Evolutionary conservation across 2,888 invertebrate genomes (phyloP).

Genomic region (Furcula furcula): DNA sequence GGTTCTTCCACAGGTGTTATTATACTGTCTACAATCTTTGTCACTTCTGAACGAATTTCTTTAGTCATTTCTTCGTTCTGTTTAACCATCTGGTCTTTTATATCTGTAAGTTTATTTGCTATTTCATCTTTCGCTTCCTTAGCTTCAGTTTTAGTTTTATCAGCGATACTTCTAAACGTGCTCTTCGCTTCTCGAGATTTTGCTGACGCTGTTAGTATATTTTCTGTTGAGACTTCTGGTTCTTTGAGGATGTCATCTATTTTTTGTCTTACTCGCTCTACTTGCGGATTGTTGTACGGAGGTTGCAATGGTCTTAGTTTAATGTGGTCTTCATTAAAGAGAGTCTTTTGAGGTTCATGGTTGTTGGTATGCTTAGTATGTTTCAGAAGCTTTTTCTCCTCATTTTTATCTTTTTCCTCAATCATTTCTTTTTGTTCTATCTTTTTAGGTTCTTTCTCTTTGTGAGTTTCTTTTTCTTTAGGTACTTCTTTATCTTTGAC

Average conservation of each 20-base stretch:
- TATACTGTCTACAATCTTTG: conserved; percentile 70
- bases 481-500: conserved; percentile 30
- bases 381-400: conserved; percentile 50
- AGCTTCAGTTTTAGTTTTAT: conserved; percentile 50
- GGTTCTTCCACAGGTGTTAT: conserved; percentile 74
- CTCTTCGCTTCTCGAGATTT: conserved; percentile 51
- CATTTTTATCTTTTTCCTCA: conserved; percentile 42
- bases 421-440: conserved; percentile 25
- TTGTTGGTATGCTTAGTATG: conserved; percentile 30
- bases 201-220: conserved; percentile 53
- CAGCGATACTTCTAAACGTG: conserved; percentile 43
- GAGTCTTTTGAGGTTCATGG: conserved; percentile 33
- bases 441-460: conserved; percentile 15
- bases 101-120: conserved; percentile 43
- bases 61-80: conserved; percentile 50
- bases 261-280: conserved; percentile 71
- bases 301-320: conserved; percentile 68
- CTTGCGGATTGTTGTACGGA: conserved; percentile 73
- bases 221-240: conserved; percentile 73
- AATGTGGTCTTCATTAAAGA: conserved; percentile 58
- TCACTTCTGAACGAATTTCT: conserved; percentile 63
- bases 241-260: conserved; percentile 74
- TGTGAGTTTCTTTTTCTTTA: conserved; percentile 25
- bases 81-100: conserved; percentile 53
- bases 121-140: conserved; percentile 51